Conservation (phyloP, 2,888 invertebrate species). For the Macrosoma leucophasiata region DNA sequence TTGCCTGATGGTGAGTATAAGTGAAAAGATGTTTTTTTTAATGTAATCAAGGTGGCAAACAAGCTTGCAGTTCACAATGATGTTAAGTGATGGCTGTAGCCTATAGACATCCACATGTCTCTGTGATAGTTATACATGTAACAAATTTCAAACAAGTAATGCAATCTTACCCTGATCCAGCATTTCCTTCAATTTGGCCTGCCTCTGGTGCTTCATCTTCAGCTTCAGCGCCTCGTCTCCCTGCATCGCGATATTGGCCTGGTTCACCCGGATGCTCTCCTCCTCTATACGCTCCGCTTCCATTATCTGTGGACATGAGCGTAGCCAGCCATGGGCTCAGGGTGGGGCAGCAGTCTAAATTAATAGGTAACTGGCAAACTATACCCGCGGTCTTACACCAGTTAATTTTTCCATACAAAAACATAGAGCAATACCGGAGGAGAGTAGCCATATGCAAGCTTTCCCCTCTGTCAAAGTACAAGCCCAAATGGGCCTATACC, state of each 20-base stretch:
- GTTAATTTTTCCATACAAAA: no score
- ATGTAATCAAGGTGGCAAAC: neutral
- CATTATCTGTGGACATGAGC: slow-evolving; percentile 47
- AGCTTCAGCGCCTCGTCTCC: slow-evolving; percentile 78
- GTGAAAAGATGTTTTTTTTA: neutral
- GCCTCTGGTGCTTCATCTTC: slow-evolving; percentile 68
- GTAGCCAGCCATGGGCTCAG: no score
- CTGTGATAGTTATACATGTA: neutral
- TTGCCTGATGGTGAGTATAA: slow-evolving; percentile 56
- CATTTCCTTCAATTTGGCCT: slow-evolving; percentile 73
- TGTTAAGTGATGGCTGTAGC: neutral
- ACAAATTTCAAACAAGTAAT: neutral
- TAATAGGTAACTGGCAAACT: no score
- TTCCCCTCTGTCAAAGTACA: no score
- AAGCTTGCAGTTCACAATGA: neutral
- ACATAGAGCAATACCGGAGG: no score
- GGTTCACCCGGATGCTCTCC: slow-evolving; percentile 78
- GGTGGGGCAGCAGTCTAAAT: no score
- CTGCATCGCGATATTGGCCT: slow-evolving; percentile 78
- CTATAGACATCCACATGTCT: neutral
- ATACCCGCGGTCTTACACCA: no score
- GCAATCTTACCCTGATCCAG: slow-evolving; percentile 63
- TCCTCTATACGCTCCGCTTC: slow-evolving; percentile 81
- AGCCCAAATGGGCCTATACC: no score
- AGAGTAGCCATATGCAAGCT: no score